Conservation (phyloP, 35 echinoderm and acorn worm species). For the Apostichopus japonicus region DNA sequence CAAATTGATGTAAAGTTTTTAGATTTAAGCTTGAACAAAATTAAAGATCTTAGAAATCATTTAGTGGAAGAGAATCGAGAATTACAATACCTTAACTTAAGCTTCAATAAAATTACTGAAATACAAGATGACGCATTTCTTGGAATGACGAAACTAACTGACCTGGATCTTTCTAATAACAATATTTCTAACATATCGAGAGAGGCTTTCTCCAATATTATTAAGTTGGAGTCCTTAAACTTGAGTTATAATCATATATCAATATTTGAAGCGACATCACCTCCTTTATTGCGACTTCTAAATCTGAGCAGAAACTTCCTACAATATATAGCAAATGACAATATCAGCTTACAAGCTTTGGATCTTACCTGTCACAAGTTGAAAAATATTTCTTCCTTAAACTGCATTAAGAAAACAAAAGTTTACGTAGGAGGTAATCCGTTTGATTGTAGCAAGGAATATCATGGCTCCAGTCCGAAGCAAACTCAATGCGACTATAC, state of each 20-base stretch:
- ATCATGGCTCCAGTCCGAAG: not conserved
- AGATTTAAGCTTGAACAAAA: not conserved
- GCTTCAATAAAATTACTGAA: not conserved
- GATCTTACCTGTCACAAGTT: not conserved
- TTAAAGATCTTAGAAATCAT: not conserved
- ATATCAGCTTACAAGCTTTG: not conserved
- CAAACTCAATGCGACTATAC: not conserved
- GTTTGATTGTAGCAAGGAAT: not conserved
- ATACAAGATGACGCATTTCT: not conserved
- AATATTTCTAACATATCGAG: not conserved
- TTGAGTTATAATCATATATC: not conserved
- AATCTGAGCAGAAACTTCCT: not conserved
- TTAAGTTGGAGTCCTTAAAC: not conserved
- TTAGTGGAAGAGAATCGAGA: not conserved
- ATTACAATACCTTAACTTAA: not conserved
- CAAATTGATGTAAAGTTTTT: not conserved
- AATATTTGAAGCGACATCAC: not conserved
- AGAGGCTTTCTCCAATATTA: not conserved
- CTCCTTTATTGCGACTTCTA: not conserved
- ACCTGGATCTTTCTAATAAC: not conserved
- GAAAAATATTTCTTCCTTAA: not conserved
- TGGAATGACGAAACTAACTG: not conserved
- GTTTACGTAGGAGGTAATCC: not conserved
- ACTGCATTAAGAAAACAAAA: not conserved
- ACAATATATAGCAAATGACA: not conserved